Evolutionary conservation across 2,888 invertebrate genomes (phyloP).

Genomic region (Corbicula japonica): DNA sequence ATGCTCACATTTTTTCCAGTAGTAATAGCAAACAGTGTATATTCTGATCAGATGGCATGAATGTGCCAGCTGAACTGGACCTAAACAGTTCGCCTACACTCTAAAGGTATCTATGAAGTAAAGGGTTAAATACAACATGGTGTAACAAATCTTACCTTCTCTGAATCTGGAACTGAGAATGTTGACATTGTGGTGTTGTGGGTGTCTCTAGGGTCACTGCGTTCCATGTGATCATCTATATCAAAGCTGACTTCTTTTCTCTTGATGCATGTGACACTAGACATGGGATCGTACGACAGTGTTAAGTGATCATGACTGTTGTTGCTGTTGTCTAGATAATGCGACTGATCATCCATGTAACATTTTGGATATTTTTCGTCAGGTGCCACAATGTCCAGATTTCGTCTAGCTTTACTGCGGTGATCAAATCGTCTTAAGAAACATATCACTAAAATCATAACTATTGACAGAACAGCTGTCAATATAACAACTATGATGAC

Average conservation of each 20-base stretch:
- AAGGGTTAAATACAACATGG: too few relatives aligned
- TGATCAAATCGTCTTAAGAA: slow-evolving; percentile 69
- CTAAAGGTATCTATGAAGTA: too few relatives aligned
- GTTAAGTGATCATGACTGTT: slow-evolving; percentile 58
- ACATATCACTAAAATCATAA: slow-evolving; percentile 68
- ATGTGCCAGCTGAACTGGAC: too few relatives aligned
- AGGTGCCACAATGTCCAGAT: slow-evolving; percentile 59
- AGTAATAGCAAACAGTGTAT: too few relatives aligned
- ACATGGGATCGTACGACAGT: slow-evolving; percentile 62
- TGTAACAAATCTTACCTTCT: slow-evolving; percentile 50
- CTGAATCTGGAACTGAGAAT: slow-evolving; percentile 60
- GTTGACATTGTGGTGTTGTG: slow-evolving; percentile 65
- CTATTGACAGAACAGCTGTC: slow-evolving; percentile 69
- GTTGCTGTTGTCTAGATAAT: slow-evolving; percentile 55
- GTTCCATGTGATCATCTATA: slow-evolving; percentile 50
- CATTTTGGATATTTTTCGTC: slow-evolving; percentile 67
- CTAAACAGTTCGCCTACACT: too few relatives aligned
- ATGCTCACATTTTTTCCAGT: too few relatives aligned
- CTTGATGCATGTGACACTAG: slow-evolving; percentile 29
- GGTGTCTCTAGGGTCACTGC: slow-evolving; percentile 42
- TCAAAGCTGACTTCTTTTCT: slow-evolving; percentile 68
- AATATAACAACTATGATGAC: slow-evolving; percentile 71
- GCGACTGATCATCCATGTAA: slow-evolving; percentile 59
- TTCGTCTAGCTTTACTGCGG: slow-evolving; percentile 50
- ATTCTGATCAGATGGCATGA: too few relatives aligned